These are phyloP conservation scores for Troides oblongomaculatus DNA, from an alignment of 2,888 invertebrate genomes.

Conservation along the genomic window DNA sequence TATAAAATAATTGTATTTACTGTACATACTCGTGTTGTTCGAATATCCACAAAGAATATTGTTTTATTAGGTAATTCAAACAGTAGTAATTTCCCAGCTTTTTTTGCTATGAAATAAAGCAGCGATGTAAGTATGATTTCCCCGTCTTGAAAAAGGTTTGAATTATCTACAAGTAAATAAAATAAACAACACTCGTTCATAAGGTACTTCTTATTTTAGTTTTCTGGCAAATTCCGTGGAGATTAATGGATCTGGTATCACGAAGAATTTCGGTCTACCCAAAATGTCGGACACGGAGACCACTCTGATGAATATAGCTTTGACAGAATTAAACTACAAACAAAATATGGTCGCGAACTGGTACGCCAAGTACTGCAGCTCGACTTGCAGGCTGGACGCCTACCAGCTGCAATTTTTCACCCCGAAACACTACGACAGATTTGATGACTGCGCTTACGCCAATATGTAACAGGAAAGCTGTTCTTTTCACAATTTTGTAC, in stretches of 20 bases:
- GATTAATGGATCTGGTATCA: slow-evolving; percentile 68
- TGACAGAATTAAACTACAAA: slow-evolving; percentile 52
- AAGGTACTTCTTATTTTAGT: slow-evolving; percentile 43
- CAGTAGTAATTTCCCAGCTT: too few species aligned
- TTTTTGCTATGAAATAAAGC: too few species aligned
- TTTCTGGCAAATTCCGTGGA: slow-evolving; percentile 66
- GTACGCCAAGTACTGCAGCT: slow-evolving; percentile 54
- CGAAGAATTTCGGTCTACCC: slow-evolving; percentile 70
- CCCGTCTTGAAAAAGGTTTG: too few species aligned
- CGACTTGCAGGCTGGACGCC: slow-evolving; percentile 46
- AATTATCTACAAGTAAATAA: too few species aligned
- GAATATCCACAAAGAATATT: too few species aligned
- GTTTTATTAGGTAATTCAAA: too few species aligned
- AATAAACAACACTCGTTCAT: too few species aligned
- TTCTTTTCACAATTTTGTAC: not conserved
- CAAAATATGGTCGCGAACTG: slow-evolving; percentile 51
- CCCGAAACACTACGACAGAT: slow-evolving; percentile 40
- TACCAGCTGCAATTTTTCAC: slow-evolving; percentile 52
- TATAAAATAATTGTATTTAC: too few species aligned
- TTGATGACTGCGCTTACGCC: slow-evolving; percentile 64
- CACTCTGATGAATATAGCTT: slow-evolving; percentile 55
- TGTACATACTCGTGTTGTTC: too few species aligned
- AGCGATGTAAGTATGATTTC: too few species aligned
- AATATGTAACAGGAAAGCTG: slow-evolving; percentile 39
- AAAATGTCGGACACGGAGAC: slow-evolving; percentile 66